Percentiles rank a stretch among this genome's conserved stretches.
Conservation (phyloP, 2,113 vertebrate genomes). For the Trinectes maculatus region DNA sequence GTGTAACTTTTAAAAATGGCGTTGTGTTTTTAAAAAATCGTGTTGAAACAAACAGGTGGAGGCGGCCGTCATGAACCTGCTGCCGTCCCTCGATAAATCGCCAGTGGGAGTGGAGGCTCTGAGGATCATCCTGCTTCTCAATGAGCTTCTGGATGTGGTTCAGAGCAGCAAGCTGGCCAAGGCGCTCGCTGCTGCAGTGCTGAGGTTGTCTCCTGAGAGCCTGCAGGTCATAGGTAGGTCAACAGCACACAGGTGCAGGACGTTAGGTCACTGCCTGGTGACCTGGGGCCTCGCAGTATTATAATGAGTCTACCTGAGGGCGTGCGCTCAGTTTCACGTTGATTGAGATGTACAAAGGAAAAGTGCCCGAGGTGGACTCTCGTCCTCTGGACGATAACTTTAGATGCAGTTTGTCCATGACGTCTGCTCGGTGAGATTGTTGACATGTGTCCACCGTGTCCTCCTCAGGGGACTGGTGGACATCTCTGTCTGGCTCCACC, state of each 20-base stretch:
- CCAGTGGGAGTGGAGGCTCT: slow-evolving; percentile 58
- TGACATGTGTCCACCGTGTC: background rate
- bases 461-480: slow-evolving; percentile 62
- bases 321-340: too few species aligned
- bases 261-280: too few species aligned
- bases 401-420: background rate
- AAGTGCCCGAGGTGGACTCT: too few species aligned
- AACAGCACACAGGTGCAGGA: too few species aligned
- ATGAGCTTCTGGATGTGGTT: slow-evolving; percentile 53
- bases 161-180: slow-evolving; percentile 31
- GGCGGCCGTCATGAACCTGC: slow-evolving; percentile 17
- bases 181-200: slow-evolving; percentile 40
- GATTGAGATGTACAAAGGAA: too few species aligned
- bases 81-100: slow-evolving; percentile 26
- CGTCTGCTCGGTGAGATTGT: background rate
- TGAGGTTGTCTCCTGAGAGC: slow-evolving; percentile 40
- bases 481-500: slow-evolving; percentile 34
- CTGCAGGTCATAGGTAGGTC: slow-evolving; percentile 70
- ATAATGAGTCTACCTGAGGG: too few species aligned
- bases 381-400: background rate
- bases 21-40: background rate
- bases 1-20: background rate
- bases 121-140: slow-evolving; percentile 69
- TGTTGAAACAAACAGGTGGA: slow-evolving; percentile 45
- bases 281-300: too few species aligned